phyloP scores from a whole-genome alignment of 2,888 invertebrate species.

The Pyrrhosoma nymphula region DNA sequence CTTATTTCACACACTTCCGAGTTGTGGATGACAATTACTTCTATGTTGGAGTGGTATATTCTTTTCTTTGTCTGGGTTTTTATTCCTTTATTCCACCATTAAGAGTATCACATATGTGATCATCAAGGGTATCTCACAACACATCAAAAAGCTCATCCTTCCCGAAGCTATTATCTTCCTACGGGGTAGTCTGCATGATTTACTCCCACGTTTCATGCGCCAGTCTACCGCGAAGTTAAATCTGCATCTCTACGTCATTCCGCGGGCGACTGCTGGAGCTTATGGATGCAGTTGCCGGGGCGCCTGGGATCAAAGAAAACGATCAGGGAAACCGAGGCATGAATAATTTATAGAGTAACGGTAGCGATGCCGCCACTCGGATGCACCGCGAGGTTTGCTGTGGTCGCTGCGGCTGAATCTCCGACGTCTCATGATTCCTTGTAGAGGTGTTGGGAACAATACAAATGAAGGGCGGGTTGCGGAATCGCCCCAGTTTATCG shows the following conservation, averaged over 20 bases:
- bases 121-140: too few relatives aligned
- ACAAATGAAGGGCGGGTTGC: background rate
- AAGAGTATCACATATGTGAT: too few relatives aligned
- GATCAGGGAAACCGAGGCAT: constrained; percentile 8
- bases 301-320: background rate
- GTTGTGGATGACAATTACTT: too few relatives aligned
- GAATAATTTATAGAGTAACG: constrained; percentile 31
- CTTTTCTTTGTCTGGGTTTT: too few relatives aligned
- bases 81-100: too few relatives aligned
- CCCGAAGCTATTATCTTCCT: background rate
- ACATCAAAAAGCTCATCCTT: too few relatives aligned
- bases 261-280: background rate
- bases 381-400: background rate
- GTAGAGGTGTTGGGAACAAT: background rate
- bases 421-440: background rate
- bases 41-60: too few relatives aligned
- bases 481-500: background rate
- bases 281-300: background rate
- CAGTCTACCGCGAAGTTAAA: background rate
- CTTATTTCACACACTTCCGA: too few relatives aligned
- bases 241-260: background rate
- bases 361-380: background rate
- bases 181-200: background rate
- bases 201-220: background rate
- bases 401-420: background rate